Evolutionary conservation across 2,113 vertebrate species (phyloP), one percentile per base, ranked within the genome.

Genomic region (Antennarius striatus): DNA sequence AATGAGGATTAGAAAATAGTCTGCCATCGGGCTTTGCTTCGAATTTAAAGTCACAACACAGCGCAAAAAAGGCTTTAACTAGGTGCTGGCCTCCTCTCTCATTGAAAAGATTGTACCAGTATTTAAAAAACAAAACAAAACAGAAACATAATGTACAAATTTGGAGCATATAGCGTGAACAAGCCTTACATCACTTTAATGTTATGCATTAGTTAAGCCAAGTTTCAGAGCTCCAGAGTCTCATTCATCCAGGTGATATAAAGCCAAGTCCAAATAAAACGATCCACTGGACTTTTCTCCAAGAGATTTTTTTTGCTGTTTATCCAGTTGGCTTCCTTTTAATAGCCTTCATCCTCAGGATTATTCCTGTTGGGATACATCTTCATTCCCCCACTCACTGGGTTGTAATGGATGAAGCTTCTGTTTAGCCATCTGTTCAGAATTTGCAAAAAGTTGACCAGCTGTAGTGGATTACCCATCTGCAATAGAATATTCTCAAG

Each of bases 21-120:
- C 43, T 45, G 51, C 28, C 42, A 50, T 66, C 51, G 66, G 54
- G 32, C 49, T 62, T 75, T 58, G 45, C 17, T 43, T 54, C 61
- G 56, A 68, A 78, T 49, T 29, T 36, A 36, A 36, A 36, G 7
- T 36, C 32, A 36, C 32, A 36, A 5, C 32, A 36, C 4, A 4
- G 3, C 3, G 32, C 32, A 4, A 36, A 36, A 36, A 36, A 36
- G 32, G 32, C 7, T 36, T 36, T 36, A 36, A 36, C 7, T 17
- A n/a, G 14, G 4, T 53, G 22, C 53, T 67, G 53, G 58, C 49
- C n/a, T 54, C 47, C 13, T 66, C 47, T 56, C 30, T 53, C 3
- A 2, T 48, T 53, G 10, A 65, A 62, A 4, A 17, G 16, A 50
- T 28, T 32, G 4, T 58, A 15, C 36, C 29, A 63, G 28, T 30